phyloP scores from a whole-genome alignment of 2,797 vertebrate genomes.

The Fundulus diaphanus region DNA sequence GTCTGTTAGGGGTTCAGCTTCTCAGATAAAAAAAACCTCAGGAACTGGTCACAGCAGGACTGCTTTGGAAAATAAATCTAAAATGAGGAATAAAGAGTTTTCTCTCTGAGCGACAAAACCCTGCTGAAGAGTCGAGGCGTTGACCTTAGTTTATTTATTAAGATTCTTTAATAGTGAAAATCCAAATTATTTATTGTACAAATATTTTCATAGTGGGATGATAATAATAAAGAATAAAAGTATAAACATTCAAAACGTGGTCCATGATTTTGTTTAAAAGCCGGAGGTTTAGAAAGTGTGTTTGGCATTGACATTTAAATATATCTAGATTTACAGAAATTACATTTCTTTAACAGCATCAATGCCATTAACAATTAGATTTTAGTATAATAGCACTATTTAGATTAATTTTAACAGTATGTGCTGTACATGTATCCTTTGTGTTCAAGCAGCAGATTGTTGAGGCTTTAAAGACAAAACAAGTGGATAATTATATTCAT shows the following conservation, averaged over 20 bases:
- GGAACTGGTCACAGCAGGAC: constrained; percentile 78
- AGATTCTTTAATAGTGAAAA: constrained; percentile 96
- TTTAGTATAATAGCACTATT: background rate
- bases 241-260: constrained; percentile 84
- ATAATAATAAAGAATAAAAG: constrained; percentile 76
- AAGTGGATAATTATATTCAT: background rate
- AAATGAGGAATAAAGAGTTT: constrained; percentile 52
- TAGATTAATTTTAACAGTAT: background rate
- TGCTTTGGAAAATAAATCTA: constrained; percentile 52
- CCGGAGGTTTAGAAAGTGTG: background rate
- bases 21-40: constrained; percentile 79
- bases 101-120: constrained; percentile 73
- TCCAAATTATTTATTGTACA: constrained; percentile 99
- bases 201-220: constrained; percentile 98
- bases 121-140: constrained; percentile 86
- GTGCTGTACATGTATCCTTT: background rate
- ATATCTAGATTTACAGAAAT: background rate
- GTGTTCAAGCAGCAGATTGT: background rate
- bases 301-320: background rate
- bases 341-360: background rate
- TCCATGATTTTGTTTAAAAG: constrained; percentile 50
- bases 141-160: constrained; percentile 97
- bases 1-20: constrained; percentile 76
- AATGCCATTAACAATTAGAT: background rate
- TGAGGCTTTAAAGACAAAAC: background rate